Evolutionary conservation across 2,888 invertebrate genomes (phyloP), one percentile per base, ranked within the genome.

Genomic region (Caradrina clavipalpis): DNA sequence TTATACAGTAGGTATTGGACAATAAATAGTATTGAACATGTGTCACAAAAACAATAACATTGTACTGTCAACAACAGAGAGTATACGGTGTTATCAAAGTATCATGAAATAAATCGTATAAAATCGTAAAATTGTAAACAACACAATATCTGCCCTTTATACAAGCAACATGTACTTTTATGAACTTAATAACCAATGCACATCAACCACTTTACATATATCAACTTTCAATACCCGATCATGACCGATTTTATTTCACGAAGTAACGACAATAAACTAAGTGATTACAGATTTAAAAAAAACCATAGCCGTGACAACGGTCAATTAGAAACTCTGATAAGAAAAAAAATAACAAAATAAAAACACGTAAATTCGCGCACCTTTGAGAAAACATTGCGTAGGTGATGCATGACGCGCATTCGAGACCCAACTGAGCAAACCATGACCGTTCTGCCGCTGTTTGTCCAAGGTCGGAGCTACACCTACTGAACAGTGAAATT

Each of bases 381-480:
- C 95, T 95, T 95, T 31, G 89, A 87, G 83, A 95, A 95, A 81
- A 95, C 95, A 82, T 84, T 92, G 75, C 95, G 95, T 85, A 95
- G 90, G 93, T 95, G 95, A 90, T 95, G 95, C 95, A 95, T 95
- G 91, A 81, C 88, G 89, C 88, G 87, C 80, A 86, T 85, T 87
- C 88, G 82, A 88, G 87, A 86, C 82, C 83, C 91, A 87, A 94
- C 94, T 84, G 87, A 91, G 88, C 86, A 87, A 90, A 90, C 87
- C 87, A 86, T 86, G 87, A 83, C 86, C 80, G 73, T 73, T 82
- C 85, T 80, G 72, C 80, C 78, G 70, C 78, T 76, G 83, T 80
- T 77, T 69, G 80, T 42, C 75, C 87, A 88, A 89, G 87, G 86
- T 81, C 87, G 75, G 26, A 65, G 81, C 76, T 84, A 88, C 86